Conservation (phyloP, 2,113 vertebrate genomes). For the Danio rerio region GRCz12tu NC_133176.1:4170501-4171000, state of each 20-base stretch:
- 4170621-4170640: constrained; percentile 89
- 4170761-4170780: constrained; percentile 86
- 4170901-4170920: no score
- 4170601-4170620: constrained; percentile 67
- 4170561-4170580: background rate
- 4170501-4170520: background rate
- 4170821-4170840: no score
- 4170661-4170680: constrained; percentile 82
- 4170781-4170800: constrained; percentile 66
- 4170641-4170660: constrained; percentile 83
- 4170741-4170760: constrained; percentile 82
- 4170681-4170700: constrained; percentile 82
- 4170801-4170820: background rate
- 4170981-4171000: no score
- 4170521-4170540: constrained; percentile 18
- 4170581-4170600: background rate
- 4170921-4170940: no score
- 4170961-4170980: no score
- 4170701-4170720: constrained; percentile 81
- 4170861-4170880: no score
- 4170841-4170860: no score
- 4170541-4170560: background rate
- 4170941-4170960: no score
- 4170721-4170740: constrained; percentile 89
- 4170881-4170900: no score